Evolutionary conservation across 1,140 invertebrate species (phyloP), one percentile per base, ranked within the genome.

Genomic region (Aricia agestis): DNA sequence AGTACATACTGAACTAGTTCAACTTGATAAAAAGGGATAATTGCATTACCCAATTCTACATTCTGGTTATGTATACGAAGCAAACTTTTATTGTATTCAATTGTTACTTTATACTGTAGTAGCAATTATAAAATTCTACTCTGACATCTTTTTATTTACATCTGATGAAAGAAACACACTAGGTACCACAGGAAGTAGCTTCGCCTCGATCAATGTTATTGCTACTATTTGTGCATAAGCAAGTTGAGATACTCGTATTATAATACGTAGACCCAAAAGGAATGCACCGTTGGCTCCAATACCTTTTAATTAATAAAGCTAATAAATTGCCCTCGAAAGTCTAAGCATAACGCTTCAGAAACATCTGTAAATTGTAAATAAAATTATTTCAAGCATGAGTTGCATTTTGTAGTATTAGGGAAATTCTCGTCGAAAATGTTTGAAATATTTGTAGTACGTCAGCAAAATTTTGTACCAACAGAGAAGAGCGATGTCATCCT

Each of bases 281-380:
- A 6, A 63, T 18, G 7, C 1, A 17, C 10, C 18, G 19, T 17
- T 25, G 10, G 18, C 10, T 63, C 59, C 18, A 25, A 25, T 63
- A 63, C 25, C 59, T 19, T 25, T 18, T 63, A 63, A 63, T 63
- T 63, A 63, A 63, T 25, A 63, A 63, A 63, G 59, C 59, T 63
- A 63, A 63, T 19, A 63, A 19, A 63, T 63, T 63, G 59, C 17
- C 59, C 18, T 18, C 59, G 36, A 36, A 36, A 52, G 45, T 52
- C 11, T 52, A 63, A 63, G 19, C 18, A 19, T 59, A 17, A 59
- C 19, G 59, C 19, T 63, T 63, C 3, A 19, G 59, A 63, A 63
- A 63, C 59, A 63, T 25, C 19, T 63, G 18, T 25, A 63, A 63
- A 63, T 63, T 18, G 10, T 25, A 63, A 63, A 25, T 63, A 63